Conservation (phyloP, 1,140 invertebrate genomes). For the Bactericera cockerelli region DNA sequence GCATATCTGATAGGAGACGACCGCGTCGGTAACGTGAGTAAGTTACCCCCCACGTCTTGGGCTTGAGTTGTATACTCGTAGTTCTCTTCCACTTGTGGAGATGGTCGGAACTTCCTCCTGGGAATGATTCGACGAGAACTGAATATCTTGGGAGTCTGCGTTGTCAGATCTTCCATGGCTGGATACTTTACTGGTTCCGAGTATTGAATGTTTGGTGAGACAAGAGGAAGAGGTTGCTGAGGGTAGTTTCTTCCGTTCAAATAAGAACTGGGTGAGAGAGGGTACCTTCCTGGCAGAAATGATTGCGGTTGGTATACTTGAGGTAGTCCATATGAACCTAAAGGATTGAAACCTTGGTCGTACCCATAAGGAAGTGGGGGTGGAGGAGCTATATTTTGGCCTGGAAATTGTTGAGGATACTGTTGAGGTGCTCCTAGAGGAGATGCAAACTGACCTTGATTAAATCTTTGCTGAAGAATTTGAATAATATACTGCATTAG, state of each 20-base stretch:
- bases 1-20: slow-evolving; percentile 9
- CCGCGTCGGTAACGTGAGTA: slow-evolving; percentile 17
- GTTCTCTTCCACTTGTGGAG: neutral
- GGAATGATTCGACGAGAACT: slow-evolving; percentile 4
- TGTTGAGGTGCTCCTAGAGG: neutral
- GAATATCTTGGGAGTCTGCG: slow-evolving; percentile 13
- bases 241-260: neutral
- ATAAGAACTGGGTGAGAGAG: neutral
- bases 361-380: slow-evolving; percentile 31
- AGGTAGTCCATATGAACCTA: slow-evolving; percentile 24
- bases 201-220: slow-evolving; percentile 17
- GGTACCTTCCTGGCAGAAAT: neutral
- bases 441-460: neutral
- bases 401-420: slow-evolving; percentile 22
- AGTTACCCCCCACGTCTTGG: neutral
- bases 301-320: neutral
- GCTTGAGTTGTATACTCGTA: neutral
- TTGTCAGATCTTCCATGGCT: slow-evolving; percentile 10
- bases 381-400: neutral
- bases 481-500: slow-evolving; percentile 24
- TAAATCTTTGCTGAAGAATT: slow-evolving; percentile 20
- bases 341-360: slow-evolving; percentile 30
- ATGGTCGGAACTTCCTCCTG: neutral
- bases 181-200: neutral
- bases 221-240: slow-evolving; percentile 12